phyloP scores from a whole-genome alignment of 2,888 invertebrate genomes.

The Cephus nigrinus region DNA sequence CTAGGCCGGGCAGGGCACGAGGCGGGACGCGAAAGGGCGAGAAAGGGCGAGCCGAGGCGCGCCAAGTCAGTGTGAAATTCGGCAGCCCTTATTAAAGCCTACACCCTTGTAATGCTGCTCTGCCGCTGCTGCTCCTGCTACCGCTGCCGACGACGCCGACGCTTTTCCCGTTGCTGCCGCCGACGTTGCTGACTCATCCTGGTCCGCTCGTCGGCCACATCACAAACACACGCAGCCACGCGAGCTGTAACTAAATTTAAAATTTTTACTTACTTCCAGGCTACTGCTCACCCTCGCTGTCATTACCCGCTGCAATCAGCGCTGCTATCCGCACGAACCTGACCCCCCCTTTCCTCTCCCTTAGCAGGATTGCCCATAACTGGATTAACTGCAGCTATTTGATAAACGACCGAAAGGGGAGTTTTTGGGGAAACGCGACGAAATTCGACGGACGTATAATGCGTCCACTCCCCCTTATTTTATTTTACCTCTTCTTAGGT shows the following conservation, averaged over 20 bases:
- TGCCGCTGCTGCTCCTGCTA: slow-evolving; percentile 20
- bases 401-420: slow-evolving; percentile 48
- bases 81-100: slow-evolving; percentile 64
- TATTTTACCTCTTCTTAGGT: neutral
- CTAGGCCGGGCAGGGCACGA: neutral
- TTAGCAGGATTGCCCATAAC: slow-evolving; percentile 51
- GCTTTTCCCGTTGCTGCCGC: slow-evolving; percentile 26
- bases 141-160: slow-evolving; percentile 12
- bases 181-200: slow-evolving; percentile 53
- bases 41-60: slow-evolving; percentile 24
- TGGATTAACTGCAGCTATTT: slow-evolving; percentile 61
- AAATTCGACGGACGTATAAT: neutral
- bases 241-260: slow-evolving; percentile 66
- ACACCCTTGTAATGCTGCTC: slow-evolving; percentile 39
- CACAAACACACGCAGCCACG: slow-evolving; percentile 45
- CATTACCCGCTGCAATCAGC: slow-evolving; percentile 66
- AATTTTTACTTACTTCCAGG: slow-evolving; percentile 67
- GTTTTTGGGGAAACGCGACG: neutral
- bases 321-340: slow-evolving; percentile 42
- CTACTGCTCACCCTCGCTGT: slow-evolving; percentile 65
- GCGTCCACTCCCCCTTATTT: no score
- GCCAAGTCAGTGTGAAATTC: slow-evolving; percentile 65
- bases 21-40: slow-evolving; percentile 4
- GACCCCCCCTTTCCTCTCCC: neutral
- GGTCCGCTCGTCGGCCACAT: slow-evolving; percentile 45